Percentiles rank a stretch among this genome's conserved stretches.
Evolutionary conservation across 2,113 vertebrate genomes (phyloP).

Genomic region (Circaetus cinerascens): DNA sequence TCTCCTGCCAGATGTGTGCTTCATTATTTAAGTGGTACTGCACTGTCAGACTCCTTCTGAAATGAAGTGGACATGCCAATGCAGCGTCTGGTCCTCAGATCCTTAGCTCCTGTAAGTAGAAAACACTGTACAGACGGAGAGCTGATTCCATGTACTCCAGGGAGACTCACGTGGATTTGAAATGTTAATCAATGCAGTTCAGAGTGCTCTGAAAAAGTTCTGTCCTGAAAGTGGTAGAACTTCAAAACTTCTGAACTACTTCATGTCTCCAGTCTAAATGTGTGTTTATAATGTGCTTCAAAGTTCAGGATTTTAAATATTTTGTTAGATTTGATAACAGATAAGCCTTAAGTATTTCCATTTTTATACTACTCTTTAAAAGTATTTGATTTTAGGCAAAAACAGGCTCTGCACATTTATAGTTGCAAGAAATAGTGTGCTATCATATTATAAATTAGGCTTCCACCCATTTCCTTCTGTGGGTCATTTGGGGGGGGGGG

Average conservation of each 20-base stretch:
- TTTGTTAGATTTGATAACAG: background rate
- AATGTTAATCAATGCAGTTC: slow-evolving; percentile 57
- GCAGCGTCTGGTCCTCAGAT: slow-evolving; percentile 40
- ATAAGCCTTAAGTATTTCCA: background rate
- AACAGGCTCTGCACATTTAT: background rate
- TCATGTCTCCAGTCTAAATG: background rate
- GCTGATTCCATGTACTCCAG: slow-evolving; percentile 24
- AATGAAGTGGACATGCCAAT: slow-evolving; percentile 58
- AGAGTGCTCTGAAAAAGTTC: background rate
- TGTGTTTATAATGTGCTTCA: background rate
- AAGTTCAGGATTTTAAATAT: background rate
- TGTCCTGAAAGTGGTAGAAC: background rate
- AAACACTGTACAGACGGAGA: slow-evolving; percentile 47
- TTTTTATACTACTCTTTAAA: background rate
- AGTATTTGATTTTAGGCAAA: background rate
- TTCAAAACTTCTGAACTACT: background rate
- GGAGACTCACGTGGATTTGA: slow-evolving; percentile 45
- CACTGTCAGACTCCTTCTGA: slow-evolving; percentile 61
- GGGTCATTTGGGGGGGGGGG: background rate
- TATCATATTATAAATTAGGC: background rate
- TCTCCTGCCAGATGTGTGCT: slow-evolving; percentile 62
- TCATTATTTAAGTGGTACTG: slow-evolving; percentile 62
- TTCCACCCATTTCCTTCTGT: background rate
- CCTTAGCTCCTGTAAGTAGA: slow-evolving; percentile 19
- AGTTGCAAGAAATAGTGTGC: background rate